Base-by-base conservation (phyloP, 23 tunicate species). In the Ascidia mentula region DNA sequence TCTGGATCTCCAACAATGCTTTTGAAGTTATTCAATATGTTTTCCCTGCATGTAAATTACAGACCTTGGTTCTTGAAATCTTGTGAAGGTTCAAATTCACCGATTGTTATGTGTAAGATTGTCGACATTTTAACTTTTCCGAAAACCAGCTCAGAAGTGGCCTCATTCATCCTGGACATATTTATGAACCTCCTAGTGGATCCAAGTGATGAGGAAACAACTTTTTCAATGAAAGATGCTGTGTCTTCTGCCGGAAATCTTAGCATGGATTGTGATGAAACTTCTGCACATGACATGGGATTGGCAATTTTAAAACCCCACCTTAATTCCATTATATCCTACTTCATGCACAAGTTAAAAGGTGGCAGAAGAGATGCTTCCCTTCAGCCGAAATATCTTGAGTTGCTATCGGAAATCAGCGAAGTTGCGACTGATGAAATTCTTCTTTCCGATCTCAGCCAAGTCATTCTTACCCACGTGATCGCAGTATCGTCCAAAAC, bases 401-500 rank as follows among this genome's bases (percentile, higher is more conserved):
- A 79, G 7, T 72, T 86, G 38, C 60, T 86, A 32, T 53, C 90
- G 0, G 36, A 40, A 18, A 34, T 86, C 32, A 80, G 90, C 40
- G 75, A 79, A 73, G 53, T 28, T 73, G 69, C 81, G 8, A 53
- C 45, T 0, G 87, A 84, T 28, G 72, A 46, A 8, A 74, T 53
- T 0, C 46, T 87, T 18, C 86, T 90, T 0, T 39, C 77, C 20
- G 69, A 83, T 42, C 86, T 92, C 65, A 73, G 74, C 32, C 86
- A 87, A 75, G 61, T 92, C 18, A 78, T 92, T 5, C 61, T 92
- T 7, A 79, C 74, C 69, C 92, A 92, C 72, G 69, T 87, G 60
- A 15, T n/a, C 36, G 60, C 70, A 6, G 77, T 73, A 30, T 38
- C 76, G 6, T 18, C 79, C n/a, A 40, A 36, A 35, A 31, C 35